Conservation (phyloP, 2,888 invertebrate genomes). For the Tachystola acroxantha region DNA sequence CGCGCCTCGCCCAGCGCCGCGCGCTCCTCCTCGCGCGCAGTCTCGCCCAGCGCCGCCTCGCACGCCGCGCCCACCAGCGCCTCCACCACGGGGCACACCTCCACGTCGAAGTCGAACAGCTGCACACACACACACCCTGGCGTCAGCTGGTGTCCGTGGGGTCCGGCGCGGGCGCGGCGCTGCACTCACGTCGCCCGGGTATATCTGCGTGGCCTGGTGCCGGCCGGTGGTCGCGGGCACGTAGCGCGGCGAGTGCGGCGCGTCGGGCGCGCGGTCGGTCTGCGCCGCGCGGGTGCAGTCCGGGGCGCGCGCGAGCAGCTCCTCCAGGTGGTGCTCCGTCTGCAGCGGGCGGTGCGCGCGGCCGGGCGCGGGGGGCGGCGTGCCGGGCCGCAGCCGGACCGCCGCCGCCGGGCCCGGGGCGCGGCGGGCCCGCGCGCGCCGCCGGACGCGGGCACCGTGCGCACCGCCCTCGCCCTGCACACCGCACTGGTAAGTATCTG, state of each 20-base stretch:
- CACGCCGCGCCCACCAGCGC: slow-evolving; percentile 92
- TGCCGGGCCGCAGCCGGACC: slow-evolving; percentile 81
- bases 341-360: slow-evolving; percentile 92
- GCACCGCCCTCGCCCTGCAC: slow-evolving; percentile 61
- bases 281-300: slow-evolving; percentile 72
- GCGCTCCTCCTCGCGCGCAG: slow-evolving; percentile 95
- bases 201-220: slow-evolving; percentile 91
- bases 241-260: slow-evolving; percentile 88
- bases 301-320: slow-evolving; percentile 61
- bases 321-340: slow-evolving; percentile 93
- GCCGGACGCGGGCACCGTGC: slow-evolving; percentile 76
- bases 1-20: slow-evolving; percentile 89
- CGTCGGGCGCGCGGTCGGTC: slow-evolving; percentile 91
- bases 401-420: slow-evolving; percentile 86
- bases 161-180: not conserved
- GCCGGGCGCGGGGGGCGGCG: slow-evolving; percentile 89
- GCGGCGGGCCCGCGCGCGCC: slow-evolving; percentile 83
- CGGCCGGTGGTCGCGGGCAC: slow-evolving; percentile 90
- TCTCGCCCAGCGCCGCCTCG: slow-evolving; percentile 93
- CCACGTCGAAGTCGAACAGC: slow-evolving; percentile 95
- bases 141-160: not conserved
- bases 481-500: not conserved
- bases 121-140: slow-evolving; percentile 29
- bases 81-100: slow-evolving; percentile 93
- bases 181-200: slow-evolving; percentile 88